Conservation (phyloP, 2,888 invertebrate species). For the Nasonia oneida region DNA sequence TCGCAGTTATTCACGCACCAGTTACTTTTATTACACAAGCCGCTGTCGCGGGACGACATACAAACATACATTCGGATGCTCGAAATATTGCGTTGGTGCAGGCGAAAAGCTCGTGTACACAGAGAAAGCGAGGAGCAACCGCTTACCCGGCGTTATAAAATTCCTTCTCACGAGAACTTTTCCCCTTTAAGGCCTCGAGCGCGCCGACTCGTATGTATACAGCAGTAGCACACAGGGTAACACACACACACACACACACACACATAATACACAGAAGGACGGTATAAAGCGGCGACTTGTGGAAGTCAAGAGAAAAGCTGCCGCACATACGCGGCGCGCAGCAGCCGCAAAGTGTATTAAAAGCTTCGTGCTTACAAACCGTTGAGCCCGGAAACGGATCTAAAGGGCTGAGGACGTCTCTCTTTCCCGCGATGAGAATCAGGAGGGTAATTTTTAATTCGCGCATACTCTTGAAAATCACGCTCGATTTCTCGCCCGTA, state of each 20-base stretch:
- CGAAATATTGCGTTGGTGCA: background rate
- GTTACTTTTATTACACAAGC: slow-evolving; percentile 12
- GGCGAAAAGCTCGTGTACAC: background rate
- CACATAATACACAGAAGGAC: background rate
- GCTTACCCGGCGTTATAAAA: slow-evolving; percentile 36
- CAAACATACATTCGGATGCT: background rate
- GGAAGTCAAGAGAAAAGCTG: slow-evolving; percentile 3
- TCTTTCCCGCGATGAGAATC: background rate
- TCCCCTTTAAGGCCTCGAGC: slow-evolving; percentile 37
- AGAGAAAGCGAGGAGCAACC: slow-evolving; percentile 6
- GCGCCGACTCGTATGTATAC: background rate
- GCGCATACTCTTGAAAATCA: background rate
- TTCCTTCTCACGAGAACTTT: slow-evolving; percentile 32
- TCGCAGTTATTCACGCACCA: slow-evolving; percentile 7
- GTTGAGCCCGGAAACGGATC: background rate
- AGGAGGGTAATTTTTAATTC: background rate
- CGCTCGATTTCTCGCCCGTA: background rate
- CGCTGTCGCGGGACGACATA: background rate
- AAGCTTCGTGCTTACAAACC: slow-evolving; percentile 24
- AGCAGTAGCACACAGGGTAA: background rate
- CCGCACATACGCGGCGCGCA: background rate
- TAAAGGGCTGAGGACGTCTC: background rate
- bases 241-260: background rate
- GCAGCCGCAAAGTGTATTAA: slow-evolving; percentile 41
- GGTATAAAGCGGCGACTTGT: background rate